Percentiles rank a stretch among this genome's conserved stretches.
Conservation (phyloP, 2,888 invertebrate genomes). For the Pomacea canaliculata region DNA sequence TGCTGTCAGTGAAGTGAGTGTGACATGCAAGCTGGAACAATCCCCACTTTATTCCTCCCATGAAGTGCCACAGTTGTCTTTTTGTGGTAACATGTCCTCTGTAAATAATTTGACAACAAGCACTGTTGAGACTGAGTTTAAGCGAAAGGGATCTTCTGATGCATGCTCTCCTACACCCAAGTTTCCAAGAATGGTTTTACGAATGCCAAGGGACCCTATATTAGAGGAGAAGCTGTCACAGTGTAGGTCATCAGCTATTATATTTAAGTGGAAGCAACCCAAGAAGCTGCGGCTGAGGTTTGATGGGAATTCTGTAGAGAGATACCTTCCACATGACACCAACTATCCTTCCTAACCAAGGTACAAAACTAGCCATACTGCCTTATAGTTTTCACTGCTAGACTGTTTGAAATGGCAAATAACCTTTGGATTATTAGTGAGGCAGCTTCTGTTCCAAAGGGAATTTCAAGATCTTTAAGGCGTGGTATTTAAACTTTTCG, state of each 20-base stretch:
- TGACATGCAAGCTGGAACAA: conserved; percentile 3
- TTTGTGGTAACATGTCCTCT: conserved; percentile 8
- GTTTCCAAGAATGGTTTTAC: background rate
- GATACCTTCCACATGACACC: conserved; percentile 4
- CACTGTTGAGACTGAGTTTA: background rate
- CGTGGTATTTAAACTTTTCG: too few relatives aligned
- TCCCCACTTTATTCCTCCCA: background rate
- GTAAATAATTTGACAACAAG: background rate
- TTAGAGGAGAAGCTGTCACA: background rate
- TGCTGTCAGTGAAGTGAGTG: background rate
- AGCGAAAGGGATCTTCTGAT: background rate
- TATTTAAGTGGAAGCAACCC: conserved; percentile 9
- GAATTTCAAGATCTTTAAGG: too few relatives aligned
- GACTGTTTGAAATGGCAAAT: too few relatives aligned
- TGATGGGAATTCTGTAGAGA: conserved; percentile 6
- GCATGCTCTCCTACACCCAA: background rate
- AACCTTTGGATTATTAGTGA: too few relatives aligned
- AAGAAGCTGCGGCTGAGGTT: conserved; percentile 3
- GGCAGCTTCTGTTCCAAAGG: too few relatives aligned
- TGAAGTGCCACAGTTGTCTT: conserved; percentile 20
- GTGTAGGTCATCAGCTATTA: conserved; percentile 3
- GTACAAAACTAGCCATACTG: background rate
- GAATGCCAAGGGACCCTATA: conserved; percentile 2
- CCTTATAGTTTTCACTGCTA: background rate
- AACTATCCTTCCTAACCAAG: conserved; percentile 12